Conservation (phyloP, 2,797 vertebrate genomes). For the Gambelia wislizenii region DNA sequence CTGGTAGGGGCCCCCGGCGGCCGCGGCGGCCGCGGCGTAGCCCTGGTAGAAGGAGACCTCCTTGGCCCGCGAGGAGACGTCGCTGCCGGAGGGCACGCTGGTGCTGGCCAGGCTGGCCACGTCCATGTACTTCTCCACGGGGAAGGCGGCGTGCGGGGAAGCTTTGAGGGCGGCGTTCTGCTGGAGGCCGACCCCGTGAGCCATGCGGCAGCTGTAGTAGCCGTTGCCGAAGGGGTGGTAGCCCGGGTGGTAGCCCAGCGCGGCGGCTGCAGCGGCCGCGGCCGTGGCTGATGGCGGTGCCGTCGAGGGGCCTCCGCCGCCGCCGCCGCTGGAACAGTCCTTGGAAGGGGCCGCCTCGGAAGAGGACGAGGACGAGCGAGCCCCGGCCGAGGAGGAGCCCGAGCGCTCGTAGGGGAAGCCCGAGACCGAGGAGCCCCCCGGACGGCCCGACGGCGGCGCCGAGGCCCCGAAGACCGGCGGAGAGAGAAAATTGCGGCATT, state of each 20-base stretch:
- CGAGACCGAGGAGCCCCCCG: slow-evolving; percentile 70
- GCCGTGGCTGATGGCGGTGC: slow-evolving; percentile 71
- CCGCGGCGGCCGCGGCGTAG: slow-evolving; percentile 68
- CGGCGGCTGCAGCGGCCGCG: slow-evolving; percentile 75
- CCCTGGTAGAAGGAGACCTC: slow-evolving; percentile 86
- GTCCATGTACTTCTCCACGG: slow-evolving; percentile 86
- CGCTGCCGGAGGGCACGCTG: slow-evolving; percentile 79
- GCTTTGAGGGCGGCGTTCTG: slow-evolving; percentile 83
- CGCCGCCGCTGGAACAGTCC: slow-evolving; percentile 65
- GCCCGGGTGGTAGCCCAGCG: slow-evolving; percentile 80
- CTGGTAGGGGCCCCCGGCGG: slow-evolving; percentile 76
- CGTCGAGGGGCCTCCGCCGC: background rate
- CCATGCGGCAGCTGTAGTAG: slow-evolving; percentile 87
- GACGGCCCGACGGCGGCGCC: slow-evolving; percentile 51
- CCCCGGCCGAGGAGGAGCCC: slow-evolving; percentile 46
- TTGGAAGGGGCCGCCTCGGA: slow-evolving; percentile 25
- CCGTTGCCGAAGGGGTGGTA: slow-evolving; percentile 85
- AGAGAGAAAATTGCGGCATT: slow-evolving; percentile 74
- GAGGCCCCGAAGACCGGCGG: slow-evolving; percentile 75
- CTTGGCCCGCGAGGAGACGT: slow-evolving; percentile 81
- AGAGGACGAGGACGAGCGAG: slow-evolving; percentile 64
- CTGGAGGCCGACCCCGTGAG: slow-evolving; percentile 83
- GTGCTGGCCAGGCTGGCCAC: slow-evolving; percentile 82
- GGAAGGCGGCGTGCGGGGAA: slow-evolving; percentile 81
- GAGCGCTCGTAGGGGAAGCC: slow-evolving; percentile 76